Percentiles rank a stretch among this genome's conserved stretches.
These are phyloP conservation scores for Lepilemur ruficaudatus DNA, from an alignment of 2,797 vertebrate species.

Conservation along the genomic window DNA sequence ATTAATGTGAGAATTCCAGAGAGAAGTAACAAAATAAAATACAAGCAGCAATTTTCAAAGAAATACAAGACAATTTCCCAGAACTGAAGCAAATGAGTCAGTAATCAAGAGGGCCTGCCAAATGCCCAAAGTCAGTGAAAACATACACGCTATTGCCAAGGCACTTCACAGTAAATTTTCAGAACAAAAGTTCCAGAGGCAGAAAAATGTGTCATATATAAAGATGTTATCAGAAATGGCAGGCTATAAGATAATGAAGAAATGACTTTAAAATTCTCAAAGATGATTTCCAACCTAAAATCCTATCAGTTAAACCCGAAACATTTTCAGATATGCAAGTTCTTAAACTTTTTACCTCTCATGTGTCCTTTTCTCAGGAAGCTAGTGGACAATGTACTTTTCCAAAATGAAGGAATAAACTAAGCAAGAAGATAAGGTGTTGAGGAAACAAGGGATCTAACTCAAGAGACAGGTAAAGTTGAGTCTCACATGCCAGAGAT, in stretches of 20 bases:
- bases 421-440: background rate
- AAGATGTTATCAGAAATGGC: background rate
- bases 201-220: background rate
- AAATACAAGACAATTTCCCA: background rate
- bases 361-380: background rate
- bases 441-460: background rate
- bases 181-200: background rate
- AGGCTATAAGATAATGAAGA: background rate
- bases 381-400: background rate
- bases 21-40: background rate
- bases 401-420: background rate
- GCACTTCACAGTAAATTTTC: background rate
- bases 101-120: background rate
- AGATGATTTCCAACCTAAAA: background rate
- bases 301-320: background rate
- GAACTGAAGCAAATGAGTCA: slow-evolving; percentile 5
- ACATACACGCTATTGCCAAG: background rate
- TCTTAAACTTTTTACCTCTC: background rate
- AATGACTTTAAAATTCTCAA: background rate
- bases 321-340: background rate
- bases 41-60: background rate
- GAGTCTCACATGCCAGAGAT: background rate
- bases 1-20: background rate
- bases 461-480: background rate
- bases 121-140: background rate